Evolutionary conservation across 2,113 vertebrate species (phyloP), one percentile per base, ranked within the genome.

Genomic region (Tamias sibiricus): DNA sequence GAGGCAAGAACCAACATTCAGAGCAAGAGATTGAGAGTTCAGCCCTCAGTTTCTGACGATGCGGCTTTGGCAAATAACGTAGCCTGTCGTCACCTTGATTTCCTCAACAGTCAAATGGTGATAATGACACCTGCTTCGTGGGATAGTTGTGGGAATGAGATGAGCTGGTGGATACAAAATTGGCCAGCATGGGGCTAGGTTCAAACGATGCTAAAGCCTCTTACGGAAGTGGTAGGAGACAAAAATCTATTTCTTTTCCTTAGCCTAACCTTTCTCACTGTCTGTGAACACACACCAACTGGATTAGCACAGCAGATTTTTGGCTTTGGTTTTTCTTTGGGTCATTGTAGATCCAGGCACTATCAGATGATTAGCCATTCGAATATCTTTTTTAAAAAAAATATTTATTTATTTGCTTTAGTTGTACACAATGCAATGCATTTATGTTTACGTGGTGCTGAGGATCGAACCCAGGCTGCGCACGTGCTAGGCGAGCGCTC

Each of bases 151-250:
- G 69, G 86, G 49, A 64, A 87, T 66, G 52, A 35, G 40, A 68
- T 93, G 74, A 93, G 64, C 17, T 83, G 84, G 94, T 57, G 84
- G 59, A 62, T 72, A 30, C 81, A 77, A 95, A 86, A 37, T 35
- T 82, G 40, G 32, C 66, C 19, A 81, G 8, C 5, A 30, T 26
- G 5, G n/a, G 14, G 7, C n/a, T 68, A 81, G 19, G 69, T 77
- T 86, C 96, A 49, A 49, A 91, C 37, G 75, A 72, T 84, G n/a
- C 32, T 90, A 85, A 94, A 72, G 42, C 14, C 20, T 90, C 42
- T 35, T 92, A n/a, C 11, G 54, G 20, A 77, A 90, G 49, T 7
- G 49, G 52, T 35, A 32, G 47, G 20, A 40, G 47, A 62, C 37
- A 42, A 40, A 87, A 84, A 26, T 87, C 47, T 83, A 32, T 85